Conservation (phyloP, 2,113 vertebrate species). For the Eptatretus burgeri region DNA sequence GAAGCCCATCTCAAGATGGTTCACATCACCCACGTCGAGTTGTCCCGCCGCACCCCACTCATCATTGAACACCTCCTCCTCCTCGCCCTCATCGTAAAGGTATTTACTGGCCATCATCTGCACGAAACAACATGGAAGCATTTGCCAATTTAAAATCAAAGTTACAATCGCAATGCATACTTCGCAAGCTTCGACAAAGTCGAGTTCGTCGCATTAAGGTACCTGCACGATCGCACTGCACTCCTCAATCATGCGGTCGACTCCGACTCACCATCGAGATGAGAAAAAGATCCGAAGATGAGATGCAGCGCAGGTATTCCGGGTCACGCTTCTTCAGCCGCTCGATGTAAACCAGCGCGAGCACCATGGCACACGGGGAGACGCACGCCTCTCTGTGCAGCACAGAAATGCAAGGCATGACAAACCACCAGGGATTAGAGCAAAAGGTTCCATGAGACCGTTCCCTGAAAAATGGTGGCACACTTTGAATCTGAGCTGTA, state of each 20-base stretch:
- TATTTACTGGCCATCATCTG: conserved; percentile 99
- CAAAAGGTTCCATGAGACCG: no score
- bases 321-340: conserved; percentile 77
- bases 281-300: conserved; percentile 82
- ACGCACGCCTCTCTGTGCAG: conserved; percentile 60
- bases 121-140: conserved; percentile 7
- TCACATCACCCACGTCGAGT: conserved; percentile 59
- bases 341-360: conserved; percentile 91
- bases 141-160: no score
- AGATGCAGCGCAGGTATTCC: conserved; percentile 81
- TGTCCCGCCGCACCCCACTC: conserved; percentile 90
- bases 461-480: no score
- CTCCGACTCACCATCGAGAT: conserved; percentile 60
- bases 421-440: background rate
- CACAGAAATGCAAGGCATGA: background rate
- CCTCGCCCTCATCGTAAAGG: conserved; percentile 85
- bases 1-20: conserved; percentile 73
- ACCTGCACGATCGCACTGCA: background rate
- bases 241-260: background rate
- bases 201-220: background rate
- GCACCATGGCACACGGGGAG: conserved; percentile 91
- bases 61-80: conserved; percentile 88
- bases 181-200: background rate
- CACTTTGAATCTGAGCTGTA: no score
- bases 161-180: no score